phyloP scores from a whole-genome alignment of 1,140 invertebrate genomes.

The Diprion similis region DNA sequence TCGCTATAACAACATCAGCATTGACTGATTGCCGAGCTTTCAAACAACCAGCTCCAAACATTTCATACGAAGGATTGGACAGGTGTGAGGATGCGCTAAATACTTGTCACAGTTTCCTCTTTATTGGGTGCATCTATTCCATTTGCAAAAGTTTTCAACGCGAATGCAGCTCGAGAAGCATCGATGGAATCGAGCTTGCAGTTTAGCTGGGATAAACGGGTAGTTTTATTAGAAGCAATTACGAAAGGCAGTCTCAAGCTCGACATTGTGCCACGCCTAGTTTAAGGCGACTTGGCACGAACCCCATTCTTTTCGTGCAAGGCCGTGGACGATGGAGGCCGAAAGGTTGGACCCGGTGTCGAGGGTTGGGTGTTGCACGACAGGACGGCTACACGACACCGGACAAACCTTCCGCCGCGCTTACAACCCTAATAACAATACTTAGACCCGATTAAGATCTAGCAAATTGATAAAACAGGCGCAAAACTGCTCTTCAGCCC shows the following conservation, averaged over 20 bases:
- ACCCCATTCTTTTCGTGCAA: neutral
- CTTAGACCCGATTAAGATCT: neutral
- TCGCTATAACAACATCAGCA: too few species aligned
- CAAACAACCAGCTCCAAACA: too few species aligned
- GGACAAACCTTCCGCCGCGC: conserved; percentile 6
- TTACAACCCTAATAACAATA: neutral
- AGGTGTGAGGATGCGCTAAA: too few species aligned
- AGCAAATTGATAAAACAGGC: conserved; percentile 6
- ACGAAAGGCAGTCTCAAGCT: neutral
- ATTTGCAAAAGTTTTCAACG: too few species aligned
- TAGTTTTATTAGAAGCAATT: neutral
- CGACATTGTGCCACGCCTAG: neutral
- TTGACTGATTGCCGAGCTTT: too few species aligned
- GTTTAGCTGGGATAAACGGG: neutral
- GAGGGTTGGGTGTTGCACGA: neutral
- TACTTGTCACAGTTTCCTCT: too few species aligned
- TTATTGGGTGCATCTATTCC: too few species aligned
- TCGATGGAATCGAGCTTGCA: neutral
- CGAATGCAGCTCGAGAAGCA: neutral
- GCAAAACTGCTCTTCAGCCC: neutral
- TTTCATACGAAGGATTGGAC: too few species aligned
- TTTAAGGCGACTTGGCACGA: neutral
- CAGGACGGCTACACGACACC: conserved; percentile 1
- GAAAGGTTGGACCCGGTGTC: too few species aligned
- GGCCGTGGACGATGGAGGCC: too few species aligned